Base-by-base conservation (phyloP, 2,888 invertebrate genomes). In the Drosophila setosimentum region DNA sequence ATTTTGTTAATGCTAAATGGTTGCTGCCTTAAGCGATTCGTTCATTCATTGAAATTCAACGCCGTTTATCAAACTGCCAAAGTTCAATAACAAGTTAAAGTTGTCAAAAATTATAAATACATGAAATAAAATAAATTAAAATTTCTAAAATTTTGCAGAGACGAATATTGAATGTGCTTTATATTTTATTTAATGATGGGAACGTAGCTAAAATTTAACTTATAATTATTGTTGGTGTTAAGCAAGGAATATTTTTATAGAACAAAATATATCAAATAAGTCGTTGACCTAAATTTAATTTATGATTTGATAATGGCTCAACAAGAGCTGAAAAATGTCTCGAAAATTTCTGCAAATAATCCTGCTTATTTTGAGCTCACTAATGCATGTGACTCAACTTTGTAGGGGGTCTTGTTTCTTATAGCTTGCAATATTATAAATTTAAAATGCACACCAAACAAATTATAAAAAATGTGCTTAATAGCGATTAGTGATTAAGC, bases 1-100 rank as follows among this genome's bases (percentile, higher is more conserved):
- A 57, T 68, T 59, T 80, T 60, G 68, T 58, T 57, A 71, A 80
- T 68, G 68, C 68, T 76, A 79, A 79, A 78, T 75, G 60, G 59
- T 33, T 24, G 59, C 53, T 55, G 67, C 53, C 67, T 80, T 77
- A 67, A 72, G 37, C 63, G 49, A 48, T 0, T 24, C 45, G 50
- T 32, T 51, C 33, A 68, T 33, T 64, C n/a, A 54, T 68, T 58
- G 21, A 42, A 54, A 61, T 63, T 72, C 63, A 68, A 33, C 53
- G 73, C 10, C 66, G 67, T 78, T 78, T 48, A 45, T 67, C 67
- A 73, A 54, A 57, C 35, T 53, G 55, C 58, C 49, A 71, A 66
- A 64, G 64, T 73, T 67, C 70, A 66, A 64, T 53, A 76, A 79
- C 67, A 78, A 83, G 72, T 54, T 67, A 10, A 63, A 72, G 53